These are phyloP conservation scores for Lates japonicus DNA, from an alignment of 2,797 vertebrate species.

Conservation along the genomic window DNA sequence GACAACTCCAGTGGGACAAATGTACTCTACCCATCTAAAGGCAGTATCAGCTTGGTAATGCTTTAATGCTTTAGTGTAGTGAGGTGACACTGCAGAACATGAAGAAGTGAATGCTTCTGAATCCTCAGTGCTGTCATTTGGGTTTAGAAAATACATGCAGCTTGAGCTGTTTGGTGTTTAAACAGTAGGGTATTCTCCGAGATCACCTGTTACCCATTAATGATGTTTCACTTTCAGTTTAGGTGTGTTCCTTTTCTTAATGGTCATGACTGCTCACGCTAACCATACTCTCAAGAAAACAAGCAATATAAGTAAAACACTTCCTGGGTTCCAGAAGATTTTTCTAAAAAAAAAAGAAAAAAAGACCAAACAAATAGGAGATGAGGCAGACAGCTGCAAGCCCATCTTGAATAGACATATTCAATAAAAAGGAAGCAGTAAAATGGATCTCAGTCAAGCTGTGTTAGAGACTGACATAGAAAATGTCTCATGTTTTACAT, in stretches of 20 bases:
- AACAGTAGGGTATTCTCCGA: slow-evolving; percentile 2
- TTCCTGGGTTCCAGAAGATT: neutral
- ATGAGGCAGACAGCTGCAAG: slow-evolving; percentile 14
- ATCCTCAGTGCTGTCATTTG: slow-evolving; percentile 2
- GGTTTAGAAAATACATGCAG: slow-evolving; percentile 19
- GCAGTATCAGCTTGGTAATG: neutral
- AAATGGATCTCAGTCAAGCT: slow-evolving; percentile 21
- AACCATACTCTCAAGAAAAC: neutral
- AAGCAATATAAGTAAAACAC: neutral
- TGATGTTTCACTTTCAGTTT: neutral
- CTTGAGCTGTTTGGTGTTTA: neutral
- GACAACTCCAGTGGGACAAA: slow-evolving; percentile 28
- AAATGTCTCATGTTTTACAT: neutral
- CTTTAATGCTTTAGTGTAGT: neutral
- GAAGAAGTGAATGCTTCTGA: neutral
- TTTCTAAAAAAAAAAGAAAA: neutral
- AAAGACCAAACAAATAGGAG: neutral
- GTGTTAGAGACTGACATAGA: slow-evolving; percentile 8
- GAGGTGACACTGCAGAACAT: slow-evolving; percentile 5
- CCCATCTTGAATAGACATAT: slow-evolving; percentile 1
- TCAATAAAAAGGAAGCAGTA: slow-evolving; percentile 13
- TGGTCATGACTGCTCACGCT: neutral
- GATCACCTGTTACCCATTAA: neutral
- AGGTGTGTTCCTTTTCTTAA: neutral
- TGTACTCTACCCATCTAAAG: slow-evolving; percentile 10